Conservation (phyloP, 2,888 invertebrate genomes). For the Yponomeuta malinellus region DNA sequence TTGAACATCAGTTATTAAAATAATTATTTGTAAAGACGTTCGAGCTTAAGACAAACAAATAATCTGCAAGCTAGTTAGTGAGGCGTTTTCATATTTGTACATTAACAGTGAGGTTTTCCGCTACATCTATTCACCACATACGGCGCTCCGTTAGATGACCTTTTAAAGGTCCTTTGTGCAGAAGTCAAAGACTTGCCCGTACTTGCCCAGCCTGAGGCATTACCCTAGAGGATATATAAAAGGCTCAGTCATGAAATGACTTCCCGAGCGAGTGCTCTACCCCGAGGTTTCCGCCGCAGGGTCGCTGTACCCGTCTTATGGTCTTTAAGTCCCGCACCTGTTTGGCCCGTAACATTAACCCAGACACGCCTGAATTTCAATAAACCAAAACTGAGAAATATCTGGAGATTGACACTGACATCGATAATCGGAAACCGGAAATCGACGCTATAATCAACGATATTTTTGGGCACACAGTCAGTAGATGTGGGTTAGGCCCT, state of each 20-base stretch:
- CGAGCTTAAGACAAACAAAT: too few relatives aligned
- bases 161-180: background rate
- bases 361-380: background rate
- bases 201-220: conserved; percentile 20
- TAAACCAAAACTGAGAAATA: too few relatives aligned
- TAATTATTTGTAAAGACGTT: too few relatives aligned
- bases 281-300: conserved; percentile 28
- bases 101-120: background rate
- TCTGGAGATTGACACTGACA: too few relatives aligned
- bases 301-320: conserved; percentile 17
- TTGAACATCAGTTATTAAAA: too few relatives aligned
- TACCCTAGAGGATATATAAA: background rate
- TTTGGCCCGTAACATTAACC: background rate
- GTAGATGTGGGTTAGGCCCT: too few relatives aligned
- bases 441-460: too few relatives aligned
- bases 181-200: conserved; percentile 19
- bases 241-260: conserved; percentile 1
- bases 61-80: too few relatives aligned
- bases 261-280: conserved; percentile 25
- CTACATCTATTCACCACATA: background rate
- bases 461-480: too few relatives aligned
- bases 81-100: too few relatives aligned
- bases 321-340: background rate
- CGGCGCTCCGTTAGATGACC: background rate
- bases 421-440: too few relatives aligned